Evolutionary conservation across 2,113 vertebrate species (phyloP).

Genomic region (Calidris pugnax): DNA sequence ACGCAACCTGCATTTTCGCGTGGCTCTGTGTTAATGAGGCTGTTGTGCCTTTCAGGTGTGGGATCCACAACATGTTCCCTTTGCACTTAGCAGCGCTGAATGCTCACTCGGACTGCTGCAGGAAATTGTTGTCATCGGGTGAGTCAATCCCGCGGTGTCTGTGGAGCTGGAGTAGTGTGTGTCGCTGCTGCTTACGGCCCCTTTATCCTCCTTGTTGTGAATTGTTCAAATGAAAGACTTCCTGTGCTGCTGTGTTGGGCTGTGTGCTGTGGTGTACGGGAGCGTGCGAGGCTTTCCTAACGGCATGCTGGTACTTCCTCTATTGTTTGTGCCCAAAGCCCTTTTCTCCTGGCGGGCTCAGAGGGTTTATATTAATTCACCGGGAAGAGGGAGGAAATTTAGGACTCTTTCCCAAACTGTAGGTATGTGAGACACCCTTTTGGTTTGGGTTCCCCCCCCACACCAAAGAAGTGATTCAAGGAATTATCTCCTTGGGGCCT

Average conservation of each 20-base stretch:
- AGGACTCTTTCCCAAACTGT: not conserved
- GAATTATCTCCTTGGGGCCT: not conserved
- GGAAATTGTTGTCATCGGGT: constrained; percentile 94
- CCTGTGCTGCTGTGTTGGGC: not conserved
- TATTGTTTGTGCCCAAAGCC: not conserved
- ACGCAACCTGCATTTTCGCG: not conserved
- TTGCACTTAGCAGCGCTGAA: constrained; percentile 93
- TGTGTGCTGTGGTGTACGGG: not conserved
- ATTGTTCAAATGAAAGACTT: not conserved
- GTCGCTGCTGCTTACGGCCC: not conserved
- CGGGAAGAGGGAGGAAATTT: not conserved
- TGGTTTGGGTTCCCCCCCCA: fast-evolving
- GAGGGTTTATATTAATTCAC: not conserved
- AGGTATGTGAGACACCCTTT: not conserved
- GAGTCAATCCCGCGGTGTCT: constrained; percentile 39
- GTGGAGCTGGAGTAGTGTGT: not conserved
- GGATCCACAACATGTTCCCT: constrained; percentile 95
- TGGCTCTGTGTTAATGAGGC: not conserved
- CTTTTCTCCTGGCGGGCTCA: not conserved
- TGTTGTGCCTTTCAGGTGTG: constrained; percentile 80
- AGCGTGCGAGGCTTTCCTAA: not conserved
- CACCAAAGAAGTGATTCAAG: not conserved
- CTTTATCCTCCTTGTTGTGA: not conserved
- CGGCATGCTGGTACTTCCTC: not conserved
- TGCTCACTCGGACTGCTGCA: constrained; percentile 94